These are phyloP conservation scores for Bombus superbus DNA, from an alignment of 1,140 invertebrate genomes.

Conservation along the genomic window DNA sequence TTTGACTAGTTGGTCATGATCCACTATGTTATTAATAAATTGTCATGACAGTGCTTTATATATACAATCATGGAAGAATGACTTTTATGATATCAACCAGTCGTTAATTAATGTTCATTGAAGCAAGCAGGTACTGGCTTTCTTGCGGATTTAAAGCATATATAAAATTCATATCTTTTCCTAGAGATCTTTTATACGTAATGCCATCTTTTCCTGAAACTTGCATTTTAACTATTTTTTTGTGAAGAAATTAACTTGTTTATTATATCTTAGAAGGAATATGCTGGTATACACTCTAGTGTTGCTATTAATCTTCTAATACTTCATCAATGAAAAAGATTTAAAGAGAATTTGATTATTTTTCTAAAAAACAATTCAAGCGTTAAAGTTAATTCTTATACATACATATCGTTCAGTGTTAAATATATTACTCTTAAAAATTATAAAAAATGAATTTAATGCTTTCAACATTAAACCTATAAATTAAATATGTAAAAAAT, in stretches of 20 bases:
- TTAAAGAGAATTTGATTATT: conserved; percentile 26
- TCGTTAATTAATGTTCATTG: conserved; percentile 57
- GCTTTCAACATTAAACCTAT: background rate
- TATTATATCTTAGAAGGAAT: background rate
- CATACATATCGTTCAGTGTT: background rate
- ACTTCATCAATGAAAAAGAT: background rate
- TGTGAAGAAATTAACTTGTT: background rate
- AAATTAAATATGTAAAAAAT: conserved; percentile 13
- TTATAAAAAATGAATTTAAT: conserved; percentile 22
- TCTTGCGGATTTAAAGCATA: conserved; percentile 60
- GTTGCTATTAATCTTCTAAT: background rate
- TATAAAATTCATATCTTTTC: conserved; percentile 19
- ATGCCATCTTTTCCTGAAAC: conserved; percentile 39
- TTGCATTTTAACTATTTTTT: background rate
- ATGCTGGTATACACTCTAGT: conserved; percentile 20
- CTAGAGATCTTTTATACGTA: conserved; percentile 41
- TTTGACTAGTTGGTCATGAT: conserved; percentile 80
- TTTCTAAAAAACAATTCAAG: conserved; percentile 10
- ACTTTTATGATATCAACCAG: conserved; percentile 64
- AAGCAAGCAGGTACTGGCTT: conserved; percentile 67
- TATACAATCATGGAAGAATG: conserved; percentile 77
- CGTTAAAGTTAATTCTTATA: conserved; percentile 1
- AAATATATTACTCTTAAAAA: conserved; percentile 11
- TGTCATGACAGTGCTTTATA: conserved; percentile 79
- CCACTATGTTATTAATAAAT: conserved; percentile 75